These are phyloP conservation scores for Megalurothrips usitatus DNA, from an alignment of 2,888 invertebrate species.

Conservation along the genomic window DNA sequence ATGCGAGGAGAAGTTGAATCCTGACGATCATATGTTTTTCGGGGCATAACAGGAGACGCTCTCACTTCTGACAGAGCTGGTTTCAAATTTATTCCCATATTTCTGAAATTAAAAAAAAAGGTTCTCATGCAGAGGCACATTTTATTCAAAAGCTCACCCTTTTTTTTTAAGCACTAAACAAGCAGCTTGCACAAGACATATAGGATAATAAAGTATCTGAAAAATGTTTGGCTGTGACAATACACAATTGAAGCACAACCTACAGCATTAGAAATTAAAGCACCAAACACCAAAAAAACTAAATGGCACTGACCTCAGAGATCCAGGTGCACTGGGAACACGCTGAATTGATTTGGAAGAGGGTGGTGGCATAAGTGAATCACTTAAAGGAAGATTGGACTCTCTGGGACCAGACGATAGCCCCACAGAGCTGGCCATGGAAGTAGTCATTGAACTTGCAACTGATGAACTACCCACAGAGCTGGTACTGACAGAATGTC, in stretches of 20 bases:
- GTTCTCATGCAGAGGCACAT: too few species aligned
- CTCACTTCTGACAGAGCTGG: conserved; percentile 36
- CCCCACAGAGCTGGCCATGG: neutral
- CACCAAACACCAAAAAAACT: neutral
- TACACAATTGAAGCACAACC: too few species aligned
- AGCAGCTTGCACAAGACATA: too few species aligned
- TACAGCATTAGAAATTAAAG: too few species aligned
- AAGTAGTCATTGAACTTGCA: neutral
- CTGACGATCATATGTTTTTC: conserved; percentile 42
- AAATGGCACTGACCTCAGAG: conserved; percentile 58
- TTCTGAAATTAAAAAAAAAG: conserved; percentile 17
- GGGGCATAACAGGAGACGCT: conserved; percentile 42
- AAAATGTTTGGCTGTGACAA: too few species aligned
- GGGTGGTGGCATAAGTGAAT: conserved; percentile 28
- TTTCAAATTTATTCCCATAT: conserved; percentile 34
- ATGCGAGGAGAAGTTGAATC: conserved; percentile 42
- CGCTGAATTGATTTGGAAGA: conserved; percentile 48
- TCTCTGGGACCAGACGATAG: neutral
- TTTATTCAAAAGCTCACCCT: too few species aligned
- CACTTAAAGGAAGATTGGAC: neutral
- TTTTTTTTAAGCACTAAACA: too few species aligned
- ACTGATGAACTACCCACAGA: conserved; percentile 5
- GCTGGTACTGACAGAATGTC: neutral
- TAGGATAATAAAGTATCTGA: too few species aligned
- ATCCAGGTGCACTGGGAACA: conserved; percentile 72